Evolutionary conservation across 2,797 vertebrate species (phyloP).

Genomic region (Dipus sagitta): DNA sequence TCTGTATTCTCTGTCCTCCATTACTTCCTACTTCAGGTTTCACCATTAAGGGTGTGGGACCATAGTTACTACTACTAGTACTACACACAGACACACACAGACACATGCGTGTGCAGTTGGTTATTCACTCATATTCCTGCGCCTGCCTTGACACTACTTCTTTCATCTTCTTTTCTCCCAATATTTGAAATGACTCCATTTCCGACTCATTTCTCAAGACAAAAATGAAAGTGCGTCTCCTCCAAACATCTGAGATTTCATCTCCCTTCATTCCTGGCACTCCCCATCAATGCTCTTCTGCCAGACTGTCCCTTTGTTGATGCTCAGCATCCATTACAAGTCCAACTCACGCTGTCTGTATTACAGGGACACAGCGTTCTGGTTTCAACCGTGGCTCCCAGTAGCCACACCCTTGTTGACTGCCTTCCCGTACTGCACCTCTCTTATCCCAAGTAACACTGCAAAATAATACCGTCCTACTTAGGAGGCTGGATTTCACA

Average conservation of each 20-base stretch:
- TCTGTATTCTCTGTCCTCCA: rapidly evolving
- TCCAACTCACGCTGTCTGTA: background rate
- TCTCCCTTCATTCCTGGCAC: background rate
- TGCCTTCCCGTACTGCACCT: background rate
- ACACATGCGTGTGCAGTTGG: background rate
- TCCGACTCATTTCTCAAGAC: background rate
- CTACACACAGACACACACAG: too few species aligned
- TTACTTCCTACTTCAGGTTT: background rate
- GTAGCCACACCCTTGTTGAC: rapidly evolving
- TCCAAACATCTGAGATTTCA: background rate
- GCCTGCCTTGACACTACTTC: background rate
- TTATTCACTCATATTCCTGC: background rate
- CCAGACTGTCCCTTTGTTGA: rapidly evolving
- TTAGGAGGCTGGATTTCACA: background rate
- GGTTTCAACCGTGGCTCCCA: background rate
- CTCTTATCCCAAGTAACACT: background rate
- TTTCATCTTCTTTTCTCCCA: background rate
- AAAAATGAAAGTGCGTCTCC: background rate
- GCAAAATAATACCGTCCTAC: background rate
- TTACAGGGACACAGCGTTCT: background rate
- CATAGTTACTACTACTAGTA: background rate
- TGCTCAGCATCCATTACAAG: background rate
- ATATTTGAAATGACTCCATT: background rate
- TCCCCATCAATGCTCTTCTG: background rate
- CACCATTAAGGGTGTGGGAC: background rate